Percentiles rank a stretch among this genome's conserved stretches.
These are phyloP conservation scores for Trachops cirrhosus DNA, from an alignment of 2,797 vertebrate species.

Conservation along the genomic window DNA sequence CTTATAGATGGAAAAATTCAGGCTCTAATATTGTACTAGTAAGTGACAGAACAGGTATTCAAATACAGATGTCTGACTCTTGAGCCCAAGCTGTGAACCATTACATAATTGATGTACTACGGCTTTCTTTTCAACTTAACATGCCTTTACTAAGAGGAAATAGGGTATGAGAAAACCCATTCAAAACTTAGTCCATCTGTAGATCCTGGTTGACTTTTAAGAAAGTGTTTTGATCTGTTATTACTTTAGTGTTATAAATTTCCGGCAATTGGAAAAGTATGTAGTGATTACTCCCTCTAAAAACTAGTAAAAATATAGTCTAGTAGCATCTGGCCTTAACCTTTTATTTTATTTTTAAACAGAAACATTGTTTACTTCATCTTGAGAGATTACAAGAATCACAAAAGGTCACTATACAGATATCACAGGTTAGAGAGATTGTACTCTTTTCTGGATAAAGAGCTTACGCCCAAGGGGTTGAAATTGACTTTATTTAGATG, in stretches of 20 bases:
- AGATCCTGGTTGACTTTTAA: conserved; percentile 28
- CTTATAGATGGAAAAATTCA: not conserved
- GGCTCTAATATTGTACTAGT: not conserved
- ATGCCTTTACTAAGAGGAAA: conserved; percentile 34
- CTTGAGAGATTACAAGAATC: conserved; percentile 77
- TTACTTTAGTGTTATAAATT: conserved; percentile 43
- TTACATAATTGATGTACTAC: not conserved
- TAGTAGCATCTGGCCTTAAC: conserved; percentile 52
- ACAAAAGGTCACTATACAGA: conserved; percentile 78
- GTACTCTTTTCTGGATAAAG: conserved; percentile 70
- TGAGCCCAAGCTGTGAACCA: not conserved
- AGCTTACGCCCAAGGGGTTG: conserved; percentile 32
- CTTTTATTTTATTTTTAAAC: conserved; percentile 79
- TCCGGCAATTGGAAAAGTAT: conserved; percentile 48
- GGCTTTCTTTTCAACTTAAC: conserved; percentile 34
- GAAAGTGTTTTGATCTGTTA: conserved; percentile 42
- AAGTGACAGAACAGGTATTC: not conserved
- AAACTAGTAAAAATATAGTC: conserved; percentile 50
- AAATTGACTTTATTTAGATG: conserved; percentile 43
- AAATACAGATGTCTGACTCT: not conserved
- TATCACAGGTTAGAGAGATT: conserved; percentile 64
- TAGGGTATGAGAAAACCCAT: not conserved
- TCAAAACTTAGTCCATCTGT: conserved; percentile 29
- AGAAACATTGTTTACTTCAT: conserved; percentile 76
- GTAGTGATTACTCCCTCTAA: conserved; percentile 65